Base-by-base conservation (phyloP, 1,140 invertebrate species). In the Babylonia areolata region DNA sequence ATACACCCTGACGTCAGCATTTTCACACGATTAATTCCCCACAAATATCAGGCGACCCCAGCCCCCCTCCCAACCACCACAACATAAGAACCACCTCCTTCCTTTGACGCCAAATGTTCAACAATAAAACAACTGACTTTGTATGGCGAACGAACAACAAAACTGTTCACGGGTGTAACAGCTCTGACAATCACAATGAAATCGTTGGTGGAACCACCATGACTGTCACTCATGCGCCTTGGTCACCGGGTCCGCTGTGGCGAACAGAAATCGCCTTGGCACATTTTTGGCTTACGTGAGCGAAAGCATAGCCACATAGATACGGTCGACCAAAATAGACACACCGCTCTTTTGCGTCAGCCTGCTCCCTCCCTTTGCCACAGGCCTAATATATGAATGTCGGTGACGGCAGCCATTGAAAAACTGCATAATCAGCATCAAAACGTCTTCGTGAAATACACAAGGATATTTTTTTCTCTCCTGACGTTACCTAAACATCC, bases 391-490 rank as follows among this genome's bases (percentile, higher is more conserved):
- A 17, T 54, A 80, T 80, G 78, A 77, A 77, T 40, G 75, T 77
- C 78, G 78, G 78, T 54, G 78, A 80, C 28, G 78, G 42, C 78
- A 54, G 46, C 78, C 78, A 80, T 80, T 80, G 78, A 80, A 80
- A 80, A 80, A 80, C 78, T 80, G 78, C 78, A 80, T 80, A 80
- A 80, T 80, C 40, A 80, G 78, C 78, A 80, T 54, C 78, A 11
- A 33, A 31, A 46, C 77, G 11, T 2, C 40, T 35, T 35, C 9
- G n/a, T n/a, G n/a, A n/a, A n/a, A n/a, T n/a, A n/a, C n/a, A n/a
- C n/a, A n/a, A n/a, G n/a, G n/a, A n/a, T n/a, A n/a, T n/a, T n/a
- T n/a, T n/a, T n/a, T n/a, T n/a, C n/a, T n/a, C n/a, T n/a, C n/a
- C n/a, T n/a, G n/a, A n/a, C n/a, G n/a, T n/a, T n/a, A n/a, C n/a